Evolutionary conservation across 1,140 invertebrate species (phyloP).

Genomic region (Manduca sexta): DNA sequence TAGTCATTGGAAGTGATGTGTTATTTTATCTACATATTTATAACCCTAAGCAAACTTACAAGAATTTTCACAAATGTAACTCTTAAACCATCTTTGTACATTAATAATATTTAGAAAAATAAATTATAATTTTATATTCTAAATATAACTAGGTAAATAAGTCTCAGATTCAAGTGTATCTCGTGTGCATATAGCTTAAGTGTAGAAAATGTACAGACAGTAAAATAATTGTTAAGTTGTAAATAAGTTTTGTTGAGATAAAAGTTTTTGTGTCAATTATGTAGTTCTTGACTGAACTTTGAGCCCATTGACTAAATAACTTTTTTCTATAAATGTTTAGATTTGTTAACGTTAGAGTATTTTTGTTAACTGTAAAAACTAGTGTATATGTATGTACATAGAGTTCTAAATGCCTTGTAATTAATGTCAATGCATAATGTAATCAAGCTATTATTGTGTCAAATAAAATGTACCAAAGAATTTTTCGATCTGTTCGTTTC

Average conservation of each 20-base stretch:
- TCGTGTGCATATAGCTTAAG: no score
- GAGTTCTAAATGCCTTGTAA: slow-evolving; percentile 22
- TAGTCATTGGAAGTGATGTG: no score
- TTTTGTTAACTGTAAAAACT: slow-evolving; percentile 23
- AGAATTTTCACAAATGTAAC: no score
- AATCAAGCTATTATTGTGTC: slow-evolving; percentile 33
- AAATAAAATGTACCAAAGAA: slow-evolving; percentile 48
- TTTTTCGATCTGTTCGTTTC: not conserved
- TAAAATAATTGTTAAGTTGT: no score
- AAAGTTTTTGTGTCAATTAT: slow-evolving; percentile 57
- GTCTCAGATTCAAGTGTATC: no score
- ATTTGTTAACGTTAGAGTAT: slow-evolving; percentile 11
- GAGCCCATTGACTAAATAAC: slow-evolving; percentile 56
- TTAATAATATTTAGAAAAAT: no score
- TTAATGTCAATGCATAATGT: slow-evolving; percentile 29
- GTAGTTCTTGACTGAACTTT: slow-evolving; percentile 34
- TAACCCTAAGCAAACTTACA: no score
- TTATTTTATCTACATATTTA: no score
- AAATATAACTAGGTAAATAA: no score
- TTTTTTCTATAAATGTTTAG: slow-evolving; percentile 36
- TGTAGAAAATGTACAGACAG: no score
- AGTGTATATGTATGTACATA: slow-evolving; percentile 8
- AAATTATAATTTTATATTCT: no score
- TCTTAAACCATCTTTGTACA: no score
- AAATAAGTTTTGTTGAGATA: slow-evolving; percentile 9